phyloP scores from a whole-genome alignment of 2,113 vertebrate genomes.

The Actenoides lindsayi region DNA sequence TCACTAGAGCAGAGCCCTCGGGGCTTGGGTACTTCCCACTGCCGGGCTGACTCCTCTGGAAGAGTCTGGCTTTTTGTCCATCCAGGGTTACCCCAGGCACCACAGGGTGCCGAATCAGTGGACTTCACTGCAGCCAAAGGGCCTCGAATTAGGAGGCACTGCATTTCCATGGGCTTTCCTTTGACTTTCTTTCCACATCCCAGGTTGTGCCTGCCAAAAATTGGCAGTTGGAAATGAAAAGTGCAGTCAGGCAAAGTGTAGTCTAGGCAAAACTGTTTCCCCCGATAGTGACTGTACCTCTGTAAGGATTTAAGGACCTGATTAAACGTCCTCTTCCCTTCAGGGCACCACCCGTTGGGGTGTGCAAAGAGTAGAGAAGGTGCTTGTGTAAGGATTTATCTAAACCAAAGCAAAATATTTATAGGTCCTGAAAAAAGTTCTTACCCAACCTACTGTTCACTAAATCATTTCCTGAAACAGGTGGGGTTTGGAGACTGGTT shows the following conservation, averaged over 20 bases:
- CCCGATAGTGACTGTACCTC: neutral
- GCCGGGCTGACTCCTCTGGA: neutral
- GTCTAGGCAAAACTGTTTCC: neutral
- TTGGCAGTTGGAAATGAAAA: neutral
- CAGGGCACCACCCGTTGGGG: neutral
- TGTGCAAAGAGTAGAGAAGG: neutral
- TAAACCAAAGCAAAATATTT: neutral
- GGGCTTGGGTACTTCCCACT: neutral
- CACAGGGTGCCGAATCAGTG: neutral
- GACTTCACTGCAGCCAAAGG: neutral
- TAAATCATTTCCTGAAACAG: neutral
- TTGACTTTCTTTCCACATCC: neutral
- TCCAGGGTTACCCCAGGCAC: neutral
- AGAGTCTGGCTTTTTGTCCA: neutral
- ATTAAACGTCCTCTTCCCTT: neutral
- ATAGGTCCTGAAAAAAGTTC: neutral
- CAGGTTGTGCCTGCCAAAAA: neutral
- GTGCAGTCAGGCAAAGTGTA: neutral
- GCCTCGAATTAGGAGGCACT: neutral
- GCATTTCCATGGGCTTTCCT: neutral
- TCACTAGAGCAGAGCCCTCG: neutral
- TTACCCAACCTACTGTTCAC: neutral
- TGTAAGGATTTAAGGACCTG: neutral
- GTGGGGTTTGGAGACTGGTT: neutral
- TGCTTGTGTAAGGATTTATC: neutral